Percentiles rank a stretch among this genome's conserved stretches.
Evolutionary conservation across 2,113 vertebrate genomes (phyloP).

Genomic region (Eulemur macaco): DNA sequence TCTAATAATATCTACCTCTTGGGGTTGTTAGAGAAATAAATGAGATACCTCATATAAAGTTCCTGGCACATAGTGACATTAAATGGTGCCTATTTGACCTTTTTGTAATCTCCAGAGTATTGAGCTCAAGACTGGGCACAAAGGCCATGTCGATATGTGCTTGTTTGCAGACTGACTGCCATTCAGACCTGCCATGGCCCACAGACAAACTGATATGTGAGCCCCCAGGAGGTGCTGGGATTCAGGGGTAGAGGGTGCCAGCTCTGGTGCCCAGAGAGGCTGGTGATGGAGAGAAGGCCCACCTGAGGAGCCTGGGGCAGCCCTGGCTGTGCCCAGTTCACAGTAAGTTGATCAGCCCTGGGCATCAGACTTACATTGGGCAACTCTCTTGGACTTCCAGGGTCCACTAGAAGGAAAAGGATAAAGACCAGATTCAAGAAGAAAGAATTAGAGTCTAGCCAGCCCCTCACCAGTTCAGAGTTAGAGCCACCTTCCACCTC

Average conservation of each 20-base stretch:
- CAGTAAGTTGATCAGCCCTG: neutral
- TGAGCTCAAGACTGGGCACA: neutral
- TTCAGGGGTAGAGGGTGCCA: neutral
- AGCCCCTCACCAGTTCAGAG: neutral
- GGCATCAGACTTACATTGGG: neutral
- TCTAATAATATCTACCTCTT: constrained; percentile 44
- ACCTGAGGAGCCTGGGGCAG: neutral
- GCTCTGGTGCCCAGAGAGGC: neutral
- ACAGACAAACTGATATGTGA: neutral
- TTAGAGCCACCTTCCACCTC: neutral
- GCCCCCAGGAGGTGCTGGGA: neutral
- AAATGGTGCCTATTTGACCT: neutral
- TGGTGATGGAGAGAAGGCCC: neutral
- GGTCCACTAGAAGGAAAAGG: constrained; percentile 12
- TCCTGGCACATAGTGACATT: neutral
- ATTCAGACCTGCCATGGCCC: neutral
- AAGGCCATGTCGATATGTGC: neutral
- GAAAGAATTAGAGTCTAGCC: neutral
- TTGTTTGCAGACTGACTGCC: neutral
- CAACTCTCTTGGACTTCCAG: neutral
- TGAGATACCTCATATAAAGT: neutral
- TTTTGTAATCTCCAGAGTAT: constrained; percentile 8
- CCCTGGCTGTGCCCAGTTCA: neutral
- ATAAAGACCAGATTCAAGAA: neutral
- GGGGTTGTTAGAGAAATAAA: constrained; percentile 6